These are phyloP conservation scores for Pachymerium ferrugineum DNA, from an alignment of 2,888 invertebrate species.

Conservation along the genomic window DNA sequence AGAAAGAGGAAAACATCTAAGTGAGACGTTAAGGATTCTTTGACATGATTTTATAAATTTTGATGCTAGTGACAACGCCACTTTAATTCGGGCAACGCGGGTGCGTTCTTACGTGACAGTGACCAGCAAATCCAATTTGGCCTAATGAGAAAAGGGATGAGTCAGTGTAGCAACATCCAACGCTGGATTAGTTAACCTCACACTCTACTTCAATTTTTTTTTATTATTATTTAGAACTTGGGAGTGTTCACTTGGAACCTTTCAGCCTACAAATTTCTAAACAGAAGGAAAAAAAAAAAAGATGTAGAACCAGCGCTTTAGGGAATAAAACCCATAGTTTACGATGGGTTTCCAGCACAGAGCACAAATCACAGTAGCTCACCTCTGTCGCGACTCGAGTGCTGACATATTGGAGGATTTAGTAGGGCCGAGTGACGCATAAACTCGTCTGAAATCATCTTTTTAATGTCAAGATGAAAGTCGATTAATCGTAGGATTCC, in stretches of 20 bases:
- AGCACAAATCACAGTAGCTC: not conserved
- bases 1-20: not conserved
- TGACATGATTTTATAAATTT: too few species aligned
- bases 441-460: not conserved
- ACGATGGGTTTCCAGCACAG: not conserved
- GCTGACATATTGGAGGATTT: constrained; percentile 8
- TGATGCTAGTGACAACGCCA: not conserved
- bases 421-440: not conserved
- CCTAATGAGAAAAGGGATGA: constrained; percentile 15
- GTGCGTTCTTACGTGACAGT: not conserved
- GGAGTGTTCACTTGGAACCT: not conserved
- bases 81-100: not conserved
- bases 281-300: not conserved
- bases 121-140: constrained; percentile 11
- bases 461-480: not conserved
- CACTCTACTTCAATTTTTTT: not conserved
- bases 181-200: not conserved
- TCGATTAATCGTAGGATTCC: not conserved
- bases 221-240: not conserved
- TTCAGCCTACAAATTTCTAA: not conserved
- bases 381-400: not conserved
- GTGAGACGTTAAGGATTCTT: too few species aligned
- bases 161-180: constrained; percentile 5
- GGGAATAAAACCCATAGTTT: not conserved
- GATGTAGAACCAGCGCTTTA: not conserved